These are phyloP conservation scores for Sycobia sp. DNA, from an alignment of 1,140 invertebrate species.

Conservation along the genomic window DNA sequence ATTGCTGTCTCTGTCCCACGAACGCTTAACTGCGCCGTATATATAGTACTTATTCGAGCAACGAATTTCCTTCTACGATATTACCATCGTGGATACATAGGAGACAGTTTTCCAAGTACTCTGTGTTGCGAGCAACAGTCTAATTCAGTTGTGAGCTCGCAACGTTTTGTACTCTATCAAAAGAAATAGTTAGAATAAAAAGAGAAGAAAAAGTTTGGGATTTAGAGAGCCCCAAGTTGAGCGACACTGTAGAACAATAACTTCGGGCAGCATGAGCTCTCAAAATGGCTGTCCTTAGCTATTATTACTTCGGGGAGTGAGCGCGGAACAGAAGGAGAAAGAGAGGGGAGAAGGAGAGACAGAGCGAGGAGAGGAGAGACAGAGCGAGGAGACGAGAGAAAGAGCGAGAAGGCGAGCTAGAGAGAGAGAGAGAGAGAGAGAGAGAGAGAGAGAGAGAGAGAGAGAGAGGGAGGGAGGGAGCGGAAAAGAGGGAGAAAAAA, in stretches of 20 bases:
- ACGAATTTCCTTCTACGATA: no score
- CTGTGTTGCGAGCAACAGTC: no score
- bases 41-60: no score
- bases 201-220: no score
- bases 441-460: slow-evolving; percentile 31
- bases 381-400: slow-evolving; percentile 29
- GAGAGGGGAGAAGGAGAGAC: not conserved
- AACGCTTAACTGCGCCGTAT: not conserved
- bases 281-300: slow-evolving; percentile 62
- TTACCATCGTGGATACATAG: no score
- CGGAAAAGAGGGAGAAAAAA: slow-evolving; percentile 16
- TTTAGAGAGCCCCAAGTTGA: slow-evolving; percentile 33
- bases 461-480: no score
- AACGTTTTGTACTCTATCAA: no score
- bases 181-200: no score
- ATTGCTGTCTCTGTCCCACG: slow-evolving; percentile 1
- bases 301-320: slow-evolving; percentile 55
- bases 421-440: slow-evolving; percentile 25
- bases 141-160: no score
- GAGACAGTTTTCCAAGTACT: no score
- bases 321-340: not conserved
- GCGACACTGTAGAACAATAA: slow-evolving; percentile 58
- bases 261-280: slow-evolving; percentile 58
- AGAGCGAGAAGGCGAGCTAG: not conserved
- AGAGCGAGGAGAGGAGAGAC: slow-evolving; percentile 18